A percentile compares a stretch with the other conserved stretches of the same genome.
phyloP scores from a whole-genome alignment of 2,113 vertebrate genomes.

The Xenopus borealis region DNA sequence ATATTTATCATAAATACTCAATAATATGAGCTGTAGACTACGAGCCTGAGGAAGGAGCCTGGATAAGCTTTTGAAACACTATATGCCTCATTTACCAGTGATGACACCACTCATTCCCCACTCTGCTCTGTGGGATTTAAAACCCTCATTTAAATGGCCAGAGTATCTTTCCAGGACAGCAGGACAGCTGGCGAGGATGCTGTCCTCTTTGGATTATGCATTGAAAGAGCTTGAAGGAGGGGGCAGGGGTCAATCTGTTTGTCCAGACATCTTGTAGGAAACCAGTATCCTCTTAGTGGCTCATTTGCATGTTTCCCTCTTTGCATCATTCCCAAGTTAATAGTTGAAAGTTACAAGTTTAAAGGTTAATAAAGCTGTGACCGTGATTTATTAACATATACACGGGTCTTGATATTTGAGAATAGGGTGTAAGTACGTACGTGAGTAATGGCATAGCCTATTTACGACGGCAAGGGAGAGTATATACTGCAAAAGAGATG shows the following conservation, averaged over 20 bases:
- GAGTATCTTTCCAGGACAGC: background rate
- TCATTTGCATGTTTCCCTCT: slow-evolving; percentile 29
- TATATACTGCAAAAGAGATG: slow-evolving; percentile 48
- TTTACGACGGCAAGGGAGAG: slow-evolving; percentile 21
- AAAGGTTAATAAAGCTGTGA: slow-evolving; percentile 40
- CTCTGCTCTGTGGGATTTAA: background rate
- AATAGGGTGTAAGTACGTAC: background rate
- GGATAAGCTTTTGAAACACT: too few species aligned
- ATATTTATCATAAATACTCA: too few species aligned
- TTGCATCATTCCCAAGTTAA: slow-evolving; percentile 8
- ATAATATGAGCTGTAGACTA: too few species aligned
- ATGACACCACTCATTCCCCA: too few species aligned
- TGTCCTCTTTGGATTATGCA: slow-evolving; percentile 29
- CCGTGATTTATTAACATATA: slow-evolving; percentile 34
- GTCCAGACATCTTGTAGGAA: slow-evolving; percentile 36
- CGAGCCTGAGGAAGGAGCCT: too few species aligned
- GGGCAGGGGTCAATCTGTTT: slow-evolving; percentile 39
- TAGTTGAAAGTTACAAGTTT: slow-evolving; percentile 39
- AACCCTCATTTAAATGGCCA: background rate
- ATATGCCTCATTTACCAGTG: too few species aligned
- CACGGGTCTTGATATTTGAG: slow-evolving; percentile 9
- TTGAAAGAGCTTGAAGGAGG: slow-evolving; percentile 17
- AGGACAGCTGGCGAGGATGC: slow-evolving; percentile 29
- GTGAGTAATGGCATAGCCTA: slow-evolving; percentile 27
- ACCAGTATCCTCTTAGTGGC: slow-evolving; percentile 1